A percentile compares a stretch with the other conserved stretches of the same genome.
Conservation (phyloP, 2,888 invertebrate genomes). For the Zonitis immaculata region DNA sequence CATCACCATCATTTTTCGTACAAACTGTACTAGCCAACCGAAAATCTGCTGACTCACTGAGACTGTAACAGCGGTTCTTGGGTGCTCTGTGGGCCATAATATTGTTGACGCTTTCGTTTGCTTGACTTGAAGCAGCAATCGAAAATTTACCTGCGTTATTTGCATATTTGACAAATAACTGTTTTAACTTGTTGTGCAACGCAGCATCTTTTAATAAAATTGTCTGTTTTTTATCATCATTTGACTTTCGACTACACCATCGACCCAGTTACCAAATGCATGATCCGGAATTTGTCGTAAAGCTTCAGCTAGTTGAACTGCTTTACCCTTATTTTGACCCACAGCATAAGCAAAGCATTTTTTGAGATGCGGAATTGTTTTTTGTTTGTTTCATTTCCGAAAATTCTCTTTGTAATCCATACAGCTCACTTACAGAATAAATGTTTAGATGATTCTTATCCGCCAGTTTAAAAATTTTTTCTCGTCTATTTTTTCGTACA, state of each 20-base stretch:
- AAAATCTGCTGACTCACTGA: conserved; percentile 11
- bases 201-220: not conserved
- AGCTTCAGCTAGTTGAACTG: not conserved
- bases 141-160: not conserved
- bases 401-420: not conserved
- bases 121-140: not conserved
- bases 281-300: not conserved
- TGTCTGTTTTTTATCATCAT: not conserved
- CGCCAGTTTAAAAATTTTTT: not conserved
- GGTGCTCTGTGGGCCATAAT: conserved; percentile 25
- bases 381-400: not conserved
- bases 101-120: conserved; percentile 25
- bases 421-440: not conserved
- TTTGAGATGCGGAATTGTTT: not conserved
- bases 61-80: conserved; percentile 17
- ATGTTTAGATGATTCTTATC: not conserved
- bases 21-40: conserved; percentile 3
- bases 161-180: not conserved
- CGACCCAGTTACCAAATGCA: not conserved
- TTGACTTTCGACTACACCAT: not conserved
- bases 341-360: conserved; percentile 5
- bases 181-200: not conserved
- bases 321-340: not conserved
- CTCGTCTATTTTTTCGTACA: not conserved
- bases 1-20: not conserved